These are phyloP conservation scores for Serranus cabrilla DNA, from an alignment of 2,797 vertebrate species.

Conservation along the genomic window DNA sequence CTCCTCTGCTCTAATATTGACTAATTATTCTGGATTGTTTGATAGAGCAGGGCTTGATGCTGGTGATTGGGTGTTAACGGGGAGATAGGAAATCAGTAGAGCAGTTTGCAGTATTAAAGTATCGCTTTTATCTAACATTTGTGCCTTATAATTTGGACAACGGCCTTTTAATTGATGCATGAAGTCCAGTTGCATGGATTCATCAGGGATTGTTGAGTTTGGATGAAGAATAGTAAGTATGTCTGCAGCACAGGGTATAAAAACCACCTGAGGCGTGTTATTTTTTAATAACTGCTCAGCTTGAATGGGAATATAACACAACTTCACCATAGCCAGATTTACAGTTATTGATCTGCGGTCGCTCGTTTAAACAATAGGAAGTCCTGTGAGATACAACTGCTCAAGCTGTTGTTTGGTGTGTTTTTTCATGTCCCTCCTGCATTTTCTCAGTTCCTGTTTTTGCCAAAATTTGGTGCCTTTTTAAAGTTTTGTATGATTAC, in stretches of 20 bases:
- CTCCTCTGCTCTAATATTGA: conserved; percentile 15
- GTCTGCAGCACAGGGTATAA: not conserved
- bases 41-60: conserved; percentile 5
- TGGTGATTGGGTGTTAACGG: conserved; percentile 20
- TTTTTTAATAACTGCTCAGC: not conserved
- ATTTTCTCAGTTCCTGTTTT: not conserved
- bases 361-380: not conserved
- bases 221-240: not conserved
- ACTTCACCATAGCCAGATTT: not conserved
- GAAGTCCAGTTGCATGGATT: too few relatives aligned
- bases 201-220: too few relatives aligned
- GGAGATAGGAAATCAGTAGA: too few relatives aligned
- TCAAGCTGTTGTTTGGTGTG: not conserved
- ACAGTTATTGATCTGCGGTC: not conserved
- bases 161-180: too few relatives aligned
- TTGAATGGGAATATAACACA: not conserved
- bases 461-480: not conserved
- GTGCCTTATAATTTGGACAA: too few relatives aligned
- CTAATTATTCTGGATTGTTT: conserved; percentile 15
- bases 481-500: conserved; percentile 2
- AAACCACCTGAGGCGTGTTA: not conserved
- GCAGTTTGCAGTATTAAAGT: too few relatives aligned
- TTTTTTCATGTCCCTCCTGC: not conserved
- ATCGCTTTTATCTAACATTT: too few relatives aligned
- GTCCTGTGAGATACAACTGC: not conserved